A percentile compares a stretch with the other conserved stretches of the same genome.
phyloP scores from a whole-genome alignment of 2,797 vertebrate species.

The Masticophis lateralis region DNA sequence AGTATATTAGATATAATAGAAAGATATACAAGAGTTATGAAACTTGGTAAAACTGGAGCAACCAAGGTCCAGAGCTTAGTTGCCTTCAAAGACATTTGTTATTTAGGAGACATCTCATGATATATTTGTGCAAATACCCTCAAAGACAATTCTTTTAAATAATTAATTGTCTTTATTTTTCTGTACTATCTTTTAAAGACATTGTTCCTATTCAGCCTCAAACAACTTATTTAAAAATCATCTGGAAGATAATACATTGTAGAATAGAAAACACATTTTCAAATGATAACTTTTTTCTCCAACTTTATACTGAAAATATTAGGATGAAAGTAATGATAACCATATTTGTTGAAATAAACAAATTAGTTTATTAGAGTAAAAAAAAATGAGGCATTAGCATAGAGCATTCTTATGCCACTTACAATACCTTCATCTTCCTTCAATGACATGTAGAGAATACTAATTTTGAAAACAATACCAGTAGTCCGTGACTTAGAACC shows the following conservation, averaged over 20 bases:
- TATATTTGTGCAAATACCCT: neutral
- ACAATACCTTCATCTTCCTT: neutral
- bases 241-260: neutral
- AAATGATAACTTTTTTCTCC: neutral
- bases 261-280: neutral
- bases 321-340: neutral
- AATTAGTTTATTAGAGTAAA: neutral
- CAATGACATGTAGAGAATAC: neutral
- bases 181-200: neutral
- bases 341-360: neutral
- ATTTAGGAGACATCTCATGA: neutral
- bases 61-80: neutral
- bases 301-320: neutral
- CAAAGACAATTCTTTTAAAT: neutral
- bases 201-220: neutral
- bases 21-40: neutral
- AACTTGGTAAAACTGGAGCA: neutral
- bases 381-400: no score
- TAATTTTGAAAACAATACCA: no score
- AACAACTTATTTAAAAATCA: neutral
- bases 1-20: neutral
- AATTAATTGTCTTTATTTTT: neutral
- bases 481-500: neutral
- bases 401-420: neutral
- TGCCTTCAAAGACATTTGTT: neutral